These are phyloP conservation scores for Arrhamphus sclerolepis DNA, from an alignment of 2,797 vertebrate genomes.

Conservation along the genomic window DNA sequence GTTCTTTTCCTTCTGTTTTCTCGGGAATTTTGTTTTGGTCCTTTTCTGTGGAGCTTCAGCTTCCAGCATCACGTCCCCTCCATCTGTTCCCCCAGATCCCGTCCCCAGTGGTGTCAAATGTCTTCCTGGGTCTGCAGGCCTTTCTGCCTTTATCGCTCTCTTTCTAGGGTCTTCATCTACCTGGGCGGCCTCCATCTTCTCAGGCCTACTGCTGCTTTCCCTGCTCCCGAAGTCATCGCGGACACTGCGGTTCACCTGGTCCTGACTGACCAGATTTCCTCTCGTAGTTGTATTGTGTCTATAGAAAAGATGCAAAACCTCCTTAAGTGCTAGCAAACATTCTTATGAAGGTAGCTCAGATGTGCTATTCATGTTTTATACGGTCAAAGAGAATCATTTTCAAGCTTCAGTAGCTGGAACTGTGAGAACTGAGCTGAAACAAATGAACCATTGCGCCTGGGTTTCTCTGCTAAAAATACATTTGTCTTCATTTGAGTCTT, in stretches of 20 bases:
- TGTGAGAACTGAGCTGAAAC: slow-evolving; percentile 19
- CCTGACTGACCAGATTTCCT: slow-evolving; percentile 75
- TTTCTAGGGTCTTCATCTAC: slow-evolving; percentile 36
- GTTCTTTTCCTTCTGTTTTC: slow-evolving; percentile 63
- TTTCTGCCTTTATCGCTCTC: slow-evolving; percentile 16
- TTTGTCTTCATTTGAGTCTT: background rate
- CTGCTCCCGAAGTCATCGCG: slow-evolving; percentile 41
- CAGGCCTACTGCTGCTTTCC: slow-evolving; percentile 12
- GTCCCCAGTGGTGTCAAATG: slow-evolving; percentile 28
- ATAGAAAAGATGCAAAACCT: slow-evolving; percentile 16
- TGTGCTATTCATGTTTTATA: slow-evolving; percentile 25
- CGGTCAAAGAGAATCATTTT: slow-evolving; percentile 8
- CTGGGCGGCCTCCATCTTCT: slow-evolving; percentile 52
- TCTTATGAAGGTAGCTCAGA: background rate
- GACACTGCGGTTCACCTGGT: slow-evolving; percentile 63
- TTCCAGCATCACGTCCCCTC: slow-evolving; percentile 26
- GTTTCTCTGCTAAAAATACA: background rate
- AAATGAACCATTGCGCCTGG: background rate
- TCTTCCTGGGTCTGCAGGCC: slow-evolving; percentile 31
- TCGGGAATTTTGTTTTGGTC: slow-evolving; percentile 45
- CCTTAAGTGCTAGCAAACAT: background rate
- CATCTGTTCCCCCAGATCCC: slow-evolving; percentile 54
- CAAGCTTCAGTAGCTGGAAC: background rate
- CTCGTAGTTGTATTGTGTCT: slow-evolving; percentile 83
- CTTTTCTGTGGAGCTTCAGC: slow-evolving; percentile 43